Conservation (phyloP, 2,113 vertebrate species). For the Psettodes erumei region DNA sequence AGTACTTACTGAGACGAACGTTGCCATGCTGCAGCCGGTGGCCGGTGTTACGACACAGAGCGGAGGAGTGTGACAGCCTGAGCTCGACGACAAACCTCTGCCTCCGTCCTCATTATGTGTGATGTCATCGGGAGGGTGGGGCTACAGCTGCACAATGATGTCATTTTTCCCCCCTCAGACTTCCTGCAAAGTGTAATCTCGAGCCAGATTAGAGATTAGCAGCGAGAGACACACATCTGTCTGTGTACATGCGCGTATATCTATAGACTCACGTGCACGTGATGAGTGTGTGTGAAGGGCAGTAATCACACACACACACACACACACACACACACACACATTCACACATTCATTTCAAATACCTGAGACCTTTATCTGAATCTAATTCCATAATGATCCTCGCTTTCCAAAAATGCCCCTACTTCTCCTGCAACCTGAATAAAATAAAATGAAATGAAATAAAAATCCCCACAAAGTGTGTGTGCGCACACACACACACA, state of each 20-base stretch:
- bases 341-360: background rate
- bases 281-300: background rate
- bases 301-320: background rate
- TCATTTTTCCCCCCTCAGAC: slow-evolving; percentile 21
- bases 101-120: background rate
- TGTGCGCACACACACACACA: background rate
- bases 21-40: slow-evolving; percentile 44
- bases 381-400: no score
- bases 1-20: slow-evolving; percentile 62
- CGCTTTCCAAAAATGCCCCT: no score
- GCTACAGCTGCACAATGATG: slow-evolving; percentile 12
- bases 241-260: no score
- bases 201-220: slow-evolving; percentile 33
- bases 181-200: background rate
- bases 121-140: slow-evolving; percentile 35
- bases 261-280: background rate
- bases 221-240: no score
- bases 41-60: no score
- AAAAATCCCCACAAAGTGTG: no score
- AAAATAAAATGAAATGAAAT: background rate
- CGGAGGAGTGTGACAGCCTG: background rate
- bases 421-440: no score
- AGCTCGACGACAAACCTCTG: background rate
- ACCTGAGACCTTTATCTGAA: background rate
- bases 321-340: no score